Evolutionary conservation across 1,140 invertebrate genomes (phyloP).

Genomic region (Drosophila murphyi): DNA sequence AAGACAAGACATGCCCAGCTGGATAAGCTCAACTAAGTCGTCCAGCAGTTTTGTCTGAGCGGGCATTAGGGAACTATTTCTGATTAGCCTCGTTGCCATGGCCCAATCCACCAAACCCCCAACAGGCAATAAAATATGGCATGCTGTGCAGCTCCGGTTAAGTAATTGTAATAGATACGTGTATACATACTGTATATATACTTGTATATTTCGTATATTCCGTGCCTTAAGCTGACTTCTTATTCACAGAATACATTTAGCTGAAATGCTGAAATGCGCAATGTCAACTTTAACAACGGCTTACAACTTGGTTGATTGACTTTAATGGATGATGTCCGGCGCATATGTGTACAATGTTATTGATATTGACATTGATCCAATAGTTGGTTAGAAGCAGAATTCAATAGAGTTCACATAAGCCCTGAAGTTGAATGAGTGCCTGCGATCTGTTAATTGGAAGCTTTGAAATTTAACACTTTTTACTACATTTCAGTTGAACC

Average conservation of each 20-base stretch:
- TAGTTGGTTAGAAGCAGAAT: not conserved
- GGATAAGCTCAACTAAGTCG: conserved; percentile 28
- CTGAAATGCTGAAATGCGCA: conserved; percentile 20
- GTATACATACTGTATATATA: not conserved
- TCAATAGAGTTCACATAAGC: not conserved
- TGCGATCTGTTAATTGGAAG: not conserved
- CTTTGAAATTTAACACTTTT: too few species aligned
- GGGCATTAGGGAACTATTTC: conserved; percentile 52
- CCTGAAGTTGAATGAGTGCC: not conserved
- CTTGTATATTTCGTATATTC: not conserved
- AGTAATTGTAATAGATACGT: conserved; percentile 14
- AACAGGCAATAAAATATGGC: conserved; percentile 35
- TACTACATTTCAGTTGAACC: too few species aligned
- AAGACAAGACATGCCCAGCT: conserved; percentile 13
- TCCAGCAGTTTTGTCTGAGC: conserved; percentile 6
- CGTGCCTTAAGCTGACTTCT: conserved; percentile 5
- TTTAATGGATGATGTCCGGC: conserved; percentile 9
- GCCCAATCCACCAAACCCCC: not conserved
- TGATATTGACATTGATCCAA: conserved; percentile 16
- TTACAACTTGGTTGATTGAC: conserved; percentile 5
- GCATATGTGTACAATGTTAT: conserved; percentile 4
- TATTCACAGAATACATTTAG: conserved; percentile 2
- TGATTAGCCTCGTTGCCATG: conserved; percentile 56
- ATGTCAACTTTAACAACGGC: conserved; percentile 16
- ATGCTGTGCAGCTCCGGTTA: not conserved